A percentile compares a stretch with the other conserved stretches of the same genome.
Evolutionary conservation across 1,140 invertebrate genomes (phyloP).

Genomic region (Euwallacea similis): DNA sequence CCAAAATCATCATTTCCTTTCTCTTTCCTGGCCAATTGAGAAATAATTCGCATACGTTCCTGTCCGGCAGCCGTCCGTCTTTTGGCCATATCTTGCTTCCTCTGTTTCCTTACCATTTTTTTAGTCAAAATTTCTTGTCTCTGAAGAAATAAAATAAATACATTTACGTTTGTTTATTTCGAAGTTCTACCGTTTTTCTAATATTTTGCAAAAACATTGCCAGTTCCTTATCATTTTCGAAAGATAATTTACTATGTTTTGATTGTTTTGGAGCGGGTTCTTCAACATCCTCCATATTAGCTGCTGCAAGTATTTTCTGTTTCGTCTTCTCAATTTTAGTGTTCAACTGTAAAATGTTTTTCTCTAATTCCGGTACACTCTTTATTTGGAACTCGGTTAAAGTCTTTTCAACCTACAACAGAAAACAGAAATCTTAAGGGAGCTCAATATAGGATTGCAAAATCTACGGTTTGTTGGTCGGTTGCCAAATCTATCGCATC

Average conservation of each 20-base stretch:
- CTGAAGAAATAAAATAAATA: conserved; percentile 29
- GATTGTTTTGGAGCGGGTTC: conserved; percentile 55
- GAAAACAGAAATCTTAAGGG: not conserved
- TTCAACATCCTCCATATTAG: conserved; percentile 63
- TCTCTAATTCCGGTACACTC: conserved; percentile 66
- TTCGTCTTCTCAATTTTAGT: conserved; percentile 76
- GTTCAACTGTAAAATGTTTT: conserved; percentile 74
- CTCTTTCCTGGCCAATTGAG: conserved; percentile 79
- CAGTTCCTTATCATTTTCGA: conserved; percentile 51
- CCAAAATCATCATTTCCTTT: conserved; percentile 93
- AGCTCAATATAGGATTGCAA: not conserved
- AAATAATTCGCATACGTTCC: conserved; percentile 91
- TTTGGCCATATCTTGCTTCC: conserved; percentile 84
- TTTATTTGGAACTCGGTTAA: conserved; percentile 63
- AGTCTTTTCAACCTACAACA: conserved; percentile 53
- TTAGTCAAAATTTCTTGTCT: conserved; percentile 69
- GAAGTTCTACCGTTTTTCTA: conserved; percentile 46
- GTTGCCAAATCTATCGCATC: conserved; percentile 75
- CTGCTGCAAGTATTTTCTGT: conserved; percentile 74
- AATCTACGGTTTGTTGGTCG: conserved; percentile 57
- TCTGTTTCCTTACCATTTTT: conserved; percentile 70
- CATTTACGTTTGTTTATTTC: not conserved
- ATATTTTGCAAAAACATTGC: conserved; percentile 49
- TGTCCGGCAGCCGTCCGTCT: conserved; percentile 86
- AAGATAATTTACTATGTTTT: conserved; percentile 50